Conservation (phyloP, 1,140 invertebrate genomes). For the Drosophila nebulosa region DNA sequence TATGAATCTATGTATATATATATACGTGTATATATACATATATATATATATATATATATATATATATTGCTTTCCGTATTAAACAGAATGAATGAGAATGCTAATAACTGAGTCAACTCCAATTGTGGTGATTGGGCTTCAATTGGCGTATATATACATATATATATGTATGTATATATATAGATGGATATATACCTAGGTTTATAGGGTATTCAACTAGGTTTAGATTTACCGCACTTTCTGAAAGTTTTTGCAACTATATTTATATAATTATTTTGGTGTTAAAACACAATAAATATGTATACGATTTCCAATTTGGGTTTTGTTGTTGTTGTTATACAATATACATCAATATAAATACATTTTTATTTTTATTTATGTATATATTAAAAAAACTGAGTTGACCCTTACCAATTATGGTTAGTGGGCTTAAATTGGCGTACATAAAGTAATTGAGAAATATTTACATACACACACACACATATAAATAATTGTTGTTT, state of each 20-base stretch:
- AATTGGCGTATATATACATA: too few relatives aligned
- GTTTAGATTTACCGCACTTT: constrained; percentile 42
- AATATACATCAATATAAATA: constrained; percentile 26
- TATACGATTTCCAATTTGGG: constrained; percentile 9
- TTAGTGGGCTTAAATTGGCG: not conserved
- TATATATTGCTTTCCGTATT: too few relatives aligned
- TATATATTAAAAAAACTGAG: not conserved
- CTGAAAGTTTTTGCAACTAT: constrained; percentile 27
- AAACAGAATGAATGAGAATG: too few relatives aligned
- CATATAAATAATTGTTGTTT: too few relatives aligned
- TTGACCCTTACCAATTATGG: not conserved
- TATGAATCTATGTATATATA: not conserved
- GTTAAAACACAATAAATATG: constrained; percentile 52
- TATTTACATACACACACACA: not conserved
- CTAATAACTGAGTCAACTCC: too few relatives aligned
- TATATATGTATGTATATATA: not conserved
- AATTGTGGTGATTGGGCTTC: too few relatives aligned
- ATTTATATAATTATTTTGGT: constrained; percentile 59
- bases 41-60: not conserved
- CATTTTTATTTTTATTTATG: not conserved
- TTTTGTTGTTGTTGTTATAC: constrained; percentile 2
- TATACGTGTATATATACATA: constrained; percentile 14
- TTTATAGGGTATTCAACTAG: constrained; percentile 12
- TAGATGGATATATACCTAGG: constrained; percentile 11
- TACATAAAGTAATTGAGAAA: not conserved